Evolutionary conservation across 2,797 vertebrate genomes (phyloP), one percentile per base, ranked within the genome.

Genomic region (Arctocebus calabarensis): DNA sequence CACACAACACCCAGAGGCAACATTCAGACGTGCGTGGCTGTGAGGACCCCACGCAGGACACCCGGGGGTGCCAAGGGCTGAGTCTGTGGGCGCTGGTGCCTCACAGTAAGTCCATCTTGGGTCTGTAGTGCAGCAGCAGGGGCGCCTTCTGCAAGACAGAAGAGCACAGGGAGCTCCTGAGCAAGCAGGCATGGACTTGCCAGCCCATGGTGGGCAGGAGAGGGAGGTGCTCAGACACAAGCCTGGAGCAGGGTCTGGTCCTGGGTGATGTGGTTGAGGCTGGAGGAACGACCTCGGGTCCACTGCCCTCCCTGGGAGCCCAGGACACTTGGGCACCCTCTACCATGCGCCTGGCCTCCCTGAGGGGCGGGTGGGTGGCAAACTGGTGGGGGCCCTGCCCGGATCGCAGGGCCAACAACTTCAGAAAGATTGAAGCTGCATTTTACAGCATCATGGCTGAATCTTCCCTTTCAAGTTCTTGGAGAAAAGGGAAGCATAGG

Each of bases 71-170:
- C 97, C 97, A 90, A 94, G 97, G 96, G 99, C 99, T 99, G 99
- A 99, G 99, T 99, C 99, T 99, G 98, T 97, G 96, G 97, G 97
- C 94, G 98, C 98, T n/a, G 6, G 37, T 95, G 98, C 98, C 98
- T 99, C 99, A 99, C 99, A 99, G 99, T 98, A 99, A 99, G 99
- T 99, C 99, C 99, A 99, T 99, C 99, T 99, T 99, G 98, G 99
- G 99, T 99, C 99, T 99, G 99, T 99, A 99, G 99, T 99, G 99
- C 97, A 99, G 99, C 98, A 99, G 99, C 97, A 99, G 99, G 45
- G 99, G 99, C 4, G 99, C 99, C 99, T 99, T 99, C 99, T 99
- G 99, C 8, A 98, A 98, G 97, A 93, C 97, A 96, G 14, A 73
- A 77, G 52, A 55, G 59, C 14, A 43, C 9, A 6, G 3, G 16